These are phyloP conservation scores for Sebastes nivosus DNA, from an alignment of 2,797 vertebrate genomes.

Conservation along the genomic window DNA sequence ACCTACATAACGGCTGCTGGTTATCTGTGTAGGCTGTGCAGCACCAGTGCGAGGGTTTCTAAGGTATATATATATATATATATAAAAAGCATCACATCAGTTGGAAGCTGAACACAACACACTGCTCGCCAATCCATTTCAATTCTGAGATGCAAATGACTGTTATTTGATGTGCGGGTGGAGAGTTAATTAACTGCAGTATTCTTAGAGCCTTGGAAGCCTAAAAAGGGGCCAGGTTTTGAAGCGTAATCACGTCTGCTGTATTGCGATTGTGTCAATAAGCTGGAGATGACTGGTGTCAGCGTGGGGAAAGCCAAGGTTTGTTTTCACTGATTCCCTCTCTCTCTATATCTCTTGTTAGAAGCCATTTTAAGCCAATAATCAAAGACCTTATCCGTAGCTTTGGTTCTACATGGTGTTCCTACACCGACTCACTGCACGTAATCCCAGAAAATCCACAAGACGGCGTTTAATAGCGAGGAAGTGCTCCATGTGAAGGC, in stretches of 20 bases:
- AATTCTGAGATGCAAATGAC: slow-evolving; percentile 39
- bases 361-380: slow-evolving; percentile 26
- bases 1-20: not conserved
- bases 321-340: slow-evolving; percentile 9
- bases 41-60: not conserved
- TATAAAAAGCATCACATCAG: not conserved
- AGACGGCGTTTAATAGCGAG: not conserved
- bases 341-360: not conserved
- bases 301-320: not conserved
- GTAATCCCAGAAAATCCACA: slow-evolving; percentile 32
- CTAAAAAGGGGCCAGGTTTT: slow-evolving; percentile 27
- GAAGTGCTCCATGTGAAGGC: slow-evolving; percentile 4
- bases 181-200: slow-evolving; percentile 52
- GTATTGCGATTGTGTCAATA: slow-evolving; percentile 42
- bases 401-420: slow-evolving; percentile 1
- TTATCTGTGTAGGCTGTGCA: not conserved
- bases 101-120: slow-evolving; percentile 26
- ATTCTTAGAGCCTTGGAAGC: slow-evolving; percentile 30
- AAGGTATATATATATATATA: not conserved
- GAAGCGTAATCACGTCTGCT: slow-evolving; percentile 49
- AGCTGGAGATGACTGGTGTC: slow-evolving; percentile 15
- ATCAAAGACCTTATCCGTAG: slow-evolving; percentile 14
- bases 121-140: slow-evolving; percentile 22
- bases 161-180: slow-evolving; percentile 24
- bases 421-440: not conserved